Evolutionary conservation across 2,888 invertebrate species (phyloP).

Genomic region (Hyposoter didymator): DNA sequence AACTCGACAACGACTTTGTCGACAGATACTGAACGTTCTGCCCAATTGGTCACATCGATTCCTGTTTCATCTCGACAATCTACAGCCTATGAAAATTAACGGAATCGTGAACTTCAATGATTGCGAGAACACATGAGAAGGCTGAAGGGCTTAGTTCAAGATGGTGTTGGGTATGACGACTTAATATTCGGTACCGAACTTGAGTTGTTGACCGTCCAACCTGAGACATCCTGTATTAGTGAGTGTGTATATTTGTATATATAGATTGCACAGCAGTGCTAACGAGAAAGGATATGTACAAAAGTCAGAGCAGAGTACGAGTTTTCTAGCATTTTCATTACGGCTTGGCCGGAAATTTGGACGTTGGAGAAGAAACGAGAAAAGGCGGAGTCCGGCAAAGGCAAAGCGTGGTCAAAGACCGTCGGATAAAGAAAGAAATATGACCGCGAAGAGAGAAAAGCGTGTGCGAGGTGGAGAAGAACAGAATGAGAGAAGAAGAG

Average conservation of each 20-base stretch:
- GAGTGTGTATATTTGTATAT: background rate
- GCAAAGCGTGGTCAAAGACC: constrained; percentile 55
- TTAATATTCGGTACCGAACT: background rate
- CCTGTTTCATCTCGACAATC: background rate
- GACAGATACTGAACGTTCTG: background rate
- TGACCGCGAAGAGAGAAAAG: constrained; percentile 62
- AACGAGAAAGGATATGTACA: constrained; percentile 3
- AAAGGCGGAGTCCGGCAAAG: constrained; percentile 13
- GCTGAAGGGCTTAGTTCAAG: background rate
- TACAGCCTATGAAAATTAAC: background rate
- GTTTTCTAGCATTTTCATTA: constrained; percentile 54
- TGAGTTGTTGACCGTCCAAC: background rate
- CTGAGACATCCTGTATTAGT: background rate
- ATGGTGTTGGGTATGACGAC: background rate
- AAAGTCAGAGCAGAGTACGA: constrained; percentile 37
- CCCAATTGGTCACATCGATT: background rate
- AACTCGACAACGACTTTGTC: background rate
- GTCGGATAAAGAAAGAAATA: constrained; percentile 40
- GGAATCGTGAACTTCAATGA: background rate
- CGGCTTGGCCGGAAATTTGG: constrained; percentile 54
- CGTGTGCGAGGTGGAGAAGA: constrained; percentile 13
- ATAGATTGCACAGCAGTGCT: background rate
- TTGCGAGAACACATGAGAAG: background rate
- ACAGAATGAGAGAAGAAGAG: constrained; percentile 23
- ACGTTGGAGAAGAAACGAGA: constrained; percentile 37